Evolutionary conservation across 2,888 invertebrate species (phyloP), one percentile per base, ranked within the genome.

Genomic region (Melanostoma scalare): DNA sequence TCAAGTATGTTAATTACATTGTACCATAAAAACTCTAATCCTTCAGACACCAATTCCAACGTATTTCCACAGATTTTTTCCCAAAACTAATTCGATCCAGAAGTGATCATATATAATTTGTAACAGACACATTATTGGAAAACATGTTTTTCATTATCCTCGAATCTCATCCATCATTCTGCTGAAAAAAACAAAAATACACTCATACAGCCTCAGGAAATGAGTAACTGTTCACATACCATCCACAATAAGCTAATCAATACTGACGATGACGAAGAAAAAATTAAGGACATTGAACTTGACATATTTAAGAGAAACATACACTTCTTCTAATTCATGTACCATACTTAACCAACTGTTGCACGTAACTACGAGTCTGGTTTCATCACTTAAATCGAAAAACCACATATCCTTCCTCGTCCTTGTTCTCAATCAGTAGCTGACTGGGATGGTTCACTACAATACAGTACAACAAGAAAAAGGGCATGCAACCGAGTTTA

Each of bases 11-110:
- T 20, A 20, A 20, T 20, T 20, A 20, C 20, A 20, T 20, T 20
- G 20, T 20, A 1, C 20, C 20, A 20, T n/a, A n/a, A 1, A 20
- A 20, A 20, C 20, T 20, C 20, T 20, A 20, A 20, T 20, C 20
- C 20, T 20, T 20, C 20, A 20, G 20, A 42, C 42, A n/a, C 0
- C 10, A 52, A 71, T 8, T 38, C 40, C 30, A 65, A 84, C 50
- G 69, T 40, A 48, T 60, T 76, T 76, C 33, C 53, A 36, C 0
- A 1, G 33, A 46, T 8, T 76, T 71, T 67, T 82, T 82, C 78
- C 84, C 84, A 84, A 75, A 79, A 75, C 79, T 75, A 78, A 79
- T 84, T 79, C 67, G 75, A 67, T 75, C 74, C 84, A 84, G 56
- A 74, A 69, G 65, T 58, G 61, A 75, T 55, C 58, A 50, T 79